A percentile compares a stretch with the other conserved stretches of the same genome.
Evolutionary conservation across 2,888 invertebrate genomes (phyloP).

Genomic region (Philereme vetulata): DNA sequence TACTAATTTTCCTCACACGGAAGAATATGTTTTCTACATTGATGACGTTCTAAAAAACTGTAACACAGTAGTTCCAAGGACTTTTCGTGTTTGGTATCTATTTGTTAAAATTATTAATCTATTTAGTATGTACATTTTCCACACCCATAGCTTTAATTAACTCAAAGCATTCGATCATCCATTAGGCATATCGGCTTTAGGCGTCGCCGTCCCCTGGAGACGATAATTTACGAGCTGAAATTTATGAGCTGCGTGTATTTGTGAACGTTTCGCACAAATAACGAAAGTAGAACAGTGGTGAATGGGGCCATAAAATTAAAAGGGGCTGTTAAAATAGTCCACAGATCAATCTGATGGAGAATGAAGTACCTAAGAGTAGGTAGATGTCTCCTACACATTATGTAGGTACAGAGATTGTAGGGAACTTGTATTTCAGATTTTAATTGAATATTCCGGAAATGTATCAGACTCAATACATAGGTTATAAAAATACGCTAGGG

Average conservation of each 20-base stretch:
- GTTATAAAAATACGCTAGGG: too few species aligned
- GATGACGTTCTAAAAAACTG: too few species aligned
- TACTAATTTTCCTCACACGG: too few species aligned
- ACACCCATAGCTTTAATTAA: slow-evolving; percentile 33
- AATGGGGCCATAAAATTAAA: slow-evolving; percentile 19
- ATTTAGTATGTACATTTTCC: slow-evolving; percentile 12
- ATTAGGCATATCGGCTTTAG: slow-evolving; percentile 35
- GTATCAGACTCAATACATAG: too few species aligned
- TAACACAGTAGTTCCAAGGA: too few species aligned
- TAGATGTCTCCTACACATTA: too few species aligned
- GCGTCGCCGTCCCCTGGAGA: slow-evolving; percentile 34
- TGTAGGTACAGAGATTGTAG: too few species aligned
- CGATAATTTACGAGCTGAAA: slow-evolving; percentile 29
- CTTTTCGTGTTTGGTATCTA: too few species aligned
- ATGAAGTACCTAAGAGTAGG: neutral
- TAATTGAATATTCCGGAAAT: too few species aligned
- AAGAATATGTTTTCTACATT: too few species aligned
- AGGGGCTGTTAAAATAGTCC: slow-evolving; percentile 13
- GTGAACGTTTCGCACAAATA: slow-evolving; percentile 31
- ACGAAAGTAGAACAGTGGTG: slow-evolving; percentile 39
- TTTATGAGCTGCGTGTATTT: slow-evolving; percentile 29
- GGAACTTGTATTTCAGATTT: too few species aligned
- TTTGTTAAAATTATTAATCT: neutral
- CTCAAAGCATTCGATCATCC: slow-evolving; percentile 32
- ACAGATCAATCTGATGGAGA: too few species aligned